Conservation (phyloP, 2,888 invertebrate genomes). For the Pegoplata infirma region DNA sequence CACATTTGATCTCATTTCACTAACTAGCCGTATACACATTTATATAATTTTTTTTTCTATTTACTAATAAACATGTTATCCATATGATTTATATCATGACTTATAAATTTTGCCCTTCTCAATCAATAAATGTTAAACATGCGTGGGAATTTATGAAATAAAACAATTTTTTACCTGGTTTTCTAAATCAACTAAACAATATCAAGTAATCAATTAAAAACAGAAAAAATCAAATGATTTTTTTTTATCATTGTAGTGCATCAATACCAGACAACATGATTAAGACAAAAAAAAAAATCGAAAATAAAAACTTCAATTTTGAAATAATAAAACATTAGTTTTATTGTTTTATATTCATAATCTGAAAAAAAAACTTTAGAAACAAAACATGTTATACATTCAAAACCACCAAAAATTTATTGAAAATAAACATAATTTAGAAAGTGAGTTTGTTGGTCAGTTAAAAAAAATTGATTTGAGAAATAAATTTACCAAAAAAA, state of each 20-base stretch:
- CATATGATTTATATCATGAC: slow-evolving; percentile 57
- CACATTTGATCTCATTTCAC: slow-evolving; percentile 21
- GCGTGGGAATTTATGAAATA: slow-evolving; percentile 57
- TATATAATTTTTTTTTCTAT: background rate
- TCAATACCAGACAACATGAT: slow-evolving; percentile 54
- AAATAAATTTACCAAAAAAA: slow-evolving; percentile 13
- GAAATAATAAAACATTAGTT: background rate
- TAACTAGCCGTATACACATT: background rate
- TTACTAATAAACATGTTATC: slow-evolving; percentile 37
- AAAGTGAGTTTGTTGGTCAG: slow-evolving; percentile 43
- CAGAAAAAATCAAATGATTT: slow-evolving; percentile 25
- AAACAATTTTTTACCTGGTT: slow-evolving; percentile 23
- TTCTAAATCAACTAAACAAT: slow-evolving; percentile 18
- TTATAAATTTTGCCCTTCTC: slow-evolving; percentile 43
- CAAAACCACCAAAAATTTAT: background rate
- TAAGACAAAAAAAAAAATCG: slow-evolving; percentile 9
- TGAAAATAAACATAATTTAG: slow-evolving; percentile 44
- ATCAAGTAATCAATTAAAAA: slow-evolving; percentile 60
- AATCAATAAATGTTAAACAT: slow-evolving; percentile 39
- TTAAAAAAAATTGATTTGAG: background rate
- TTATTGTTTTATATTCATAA: slow-evolving; percentile 19
- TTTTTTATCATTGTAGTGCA: slow-evolving; percentile 61
- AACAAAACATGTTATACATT: slow-evolving; percentile 44
- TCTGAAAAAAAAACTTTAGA: slow-evolving; percentile 17
- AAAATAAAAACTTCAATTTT: background rate